A percentile compares a stretch with the other conserved stretches of the same genome.
Evolutionary conservation across 2,113 vertebrate species (phyloP).

Genomic region (Egretta garzetta): DNA sequence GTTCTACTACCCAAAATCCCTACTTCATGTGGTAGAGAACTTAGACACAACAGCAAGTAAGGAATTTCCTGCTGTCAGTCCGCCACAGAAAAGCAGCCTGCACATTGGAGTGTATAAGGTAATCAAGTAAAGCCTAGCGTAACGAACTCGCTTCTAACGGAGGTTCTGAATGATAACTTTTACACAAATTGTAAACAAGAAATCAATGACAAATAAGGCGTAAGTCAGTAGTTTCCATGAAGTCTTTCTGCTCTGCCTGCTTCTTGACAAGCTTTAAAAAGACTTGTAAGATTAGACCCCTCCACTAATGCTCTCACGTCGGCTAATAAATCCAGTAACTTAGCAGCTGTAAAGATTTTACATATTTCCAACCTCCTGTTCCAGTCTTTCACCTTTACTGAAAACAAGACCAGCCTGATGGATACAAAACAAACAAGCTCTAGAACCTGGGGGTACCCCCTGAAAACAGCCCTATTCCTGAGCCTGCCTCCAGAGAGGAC

Average conservation of each 20-base stretch:
- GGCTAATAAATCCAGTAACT: slow-evolving; percentile 33
- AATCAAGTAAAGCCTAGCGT: not conserved
- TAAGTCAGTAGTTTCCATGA: not conserved
- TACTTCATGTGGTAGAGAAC: not conserved
- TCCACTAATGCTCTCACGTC: not conserved
- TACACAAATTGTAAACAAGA: not conserved
- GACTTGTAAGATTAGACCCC: slow-evolving; percentile 13
- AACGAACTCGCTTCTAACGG: fast-evolving
- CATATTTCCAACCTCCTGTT: slow-evolving; percentile 10
- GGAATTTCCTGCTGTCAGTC: not conserved
- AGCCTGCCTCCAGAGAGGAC: not conserved
- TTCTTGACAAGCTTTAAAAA: slow-evolving; percentile 47
- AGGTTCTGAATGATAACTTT: not conserved
- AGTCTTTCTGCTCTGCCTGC: not conserved
- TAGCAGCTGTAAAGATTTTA: slow-evolving; percentile 34
- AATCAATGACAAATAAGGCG: not conserved
- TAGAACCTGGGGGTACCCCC: not conserved
- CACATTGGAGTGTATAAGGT: not conserved
- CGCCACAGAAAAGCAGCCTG: not conserved
- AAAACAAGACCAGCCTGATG: not conserved
- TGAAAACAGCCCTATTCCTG: fast-evolving
- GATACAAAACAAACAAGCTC: not conserved
- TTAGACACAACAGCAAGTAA: not conserved
- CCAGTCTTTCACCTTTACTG: not conserved
- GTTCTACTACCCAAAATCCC: not conserved